Base-by-base conservation (phyloP, 2,888 invertebrate genomes). In the Cyaniris semiargus region DNA sequence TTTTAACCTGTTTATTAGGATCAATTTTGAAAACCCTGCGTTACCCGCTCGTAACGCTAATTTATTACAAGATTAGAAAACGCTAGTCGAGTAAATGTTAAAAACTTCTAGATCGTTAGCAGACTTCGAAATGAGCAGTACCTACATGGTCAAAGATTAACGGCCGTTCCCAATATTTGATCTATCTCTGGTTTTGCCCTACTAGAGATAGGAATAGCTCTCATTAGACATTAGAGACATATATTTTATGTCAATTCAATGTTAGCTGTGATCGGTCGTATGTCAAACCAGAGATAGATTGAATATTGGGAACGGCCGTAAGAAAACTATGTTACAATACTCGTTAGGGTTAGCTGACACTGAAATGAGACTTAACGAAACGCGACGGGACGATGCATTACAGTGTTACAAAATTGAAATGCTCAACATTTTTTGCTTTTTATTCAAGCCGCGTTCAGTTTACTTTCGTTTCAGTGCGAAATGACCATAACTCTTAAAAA, bases 81-180 rank as follows among this genome's bases (percentile, higher is more conserved):
- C 48, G 23, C 74, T 74, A 74, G 27, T 27, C 15, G 27, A 74
- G 74, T 48, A 74, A 74, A 74, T 53, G 23, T 74, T 74, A 74
- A 15, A 74, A 74, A 74, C 18, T 74, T 53, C 27, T 23, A 18
- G 38, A 13, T 23, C n/a, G 23, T 72, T 13, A 48, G 72, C 72
- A 72, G 72, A 72, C 72, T 72, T 44, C 10, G 48, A 72, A 72
- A 15, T 72, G 72, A 72, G 72, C 72, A 21, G 48, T 72, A 70
- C n/a, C n/a, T n/a, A n/a, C 34, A 34, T 34, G 21, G 48, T 44
- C 72, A 72, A 72, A 72, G 72, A 72, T 23, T 72, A n/a, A n/a
- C n/a, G n/a, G n/a, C n/a, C n/a, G n/a, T n/a, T n/a, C n/a, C n/a
- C n/a, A n/a, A n/a, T n/a, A n/a, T n/a, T n/a, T n/a, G n/a, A n/a